Evolutionary conservation across 2,888 invertebrate genomes (phyloP), one percentile per base, ranked within the genome.

Genomic region (Diloba caeruleocephala): DNA sequence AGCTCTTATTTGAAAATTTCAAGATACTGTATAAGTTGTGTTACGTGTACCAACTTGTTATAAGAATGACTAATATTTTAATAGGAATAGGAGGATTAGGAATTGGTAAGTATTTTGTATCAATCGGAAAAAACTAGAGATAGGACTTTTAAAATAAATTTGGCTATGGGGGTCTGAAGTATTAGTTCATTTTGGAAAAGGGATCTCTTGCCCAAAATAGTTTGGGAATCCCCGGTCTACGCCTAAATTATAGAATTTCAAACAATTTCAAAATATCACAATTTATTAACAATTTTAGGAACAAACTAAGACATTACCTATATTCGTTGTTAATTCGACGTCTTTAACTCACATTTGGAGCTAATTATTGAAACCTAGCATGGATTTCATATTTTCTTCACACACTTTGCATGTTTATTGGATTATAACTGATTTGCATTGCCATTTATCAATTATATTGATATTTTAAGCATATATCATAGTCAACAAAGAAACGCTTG

Each of bases 191-290:
- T n/a, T n/a, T n/a, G n/a, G n/a, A n/a, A n/a, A n/a, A n/a, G n/a
- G n/a, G n/a, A n/a, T n/a, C n/a, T n/a, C n/a, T n/a, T n/a, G n/a
- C n/a, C n/a, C n/a, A n/a, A n/a, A n/a, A n/a, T n/a, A n/a, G n/a
- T n/a, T n/a, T n/a, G n/a, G n/a, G n/a, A n/a, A n/a, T n/a, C n/a
- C n/a, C n/a, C n/a, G n/a, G n/a, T 10, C 12, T 34, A 55, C 23
- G 43, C 49, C 34, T 61, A 67, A 9, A 9, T 12, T 36, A 29
- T 21, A 21, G 5, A 54, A 42, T 46, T 55, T 28, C 21, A 56
- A 52, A 68, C 46, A 63, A 53, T 68, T 63, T 53, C 28, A 72
- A 46, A 55, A 51, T 69, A 72, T 72, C 70, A 72, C 73, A 69
- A 52, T 66, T 67, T n/a, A 31, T 33, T 39, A 51, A 55, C 50